Conservation (phyloP, 2,888 invertebrate species). For the Lottia scabra region DNA sequence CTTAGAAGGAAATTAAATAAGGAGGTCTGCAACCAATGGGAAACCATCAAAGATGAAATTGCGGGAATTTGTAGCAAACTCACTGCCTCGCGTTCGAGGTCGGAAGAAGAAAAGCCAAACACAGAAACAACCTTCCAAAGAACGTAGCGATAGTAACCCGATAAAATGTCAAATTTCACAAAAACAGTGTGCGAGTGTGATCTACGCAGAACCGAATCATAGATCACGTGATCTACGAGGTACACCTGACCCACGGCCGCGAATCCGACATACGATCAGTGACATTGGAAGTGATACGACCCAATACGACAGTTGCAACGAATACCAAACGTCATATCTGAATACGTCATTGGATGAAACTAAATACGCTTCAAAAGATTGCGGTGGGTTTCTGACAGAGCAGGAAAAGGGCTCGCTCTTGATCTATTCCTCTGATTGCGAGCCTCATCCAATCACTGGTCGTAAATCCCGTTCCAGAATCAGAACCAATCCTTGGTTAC, state of each 20-base stretch:
- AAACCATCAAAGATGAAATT: constrained; percentile 48
- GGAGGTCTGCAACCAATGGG: constrained; percentile 9
- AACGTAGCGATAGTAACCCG: constrained; percentile 13
- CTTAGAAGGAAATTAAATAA: neutral
- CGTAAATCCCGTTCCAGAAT: constrained; percentile 52
- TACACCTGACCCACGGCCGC: neutral
- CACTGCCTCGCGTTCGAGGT: constrained; percentile 49
- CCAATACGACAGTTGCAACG: neutral
- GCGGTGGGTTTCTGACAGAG: constrained; percentile 19
- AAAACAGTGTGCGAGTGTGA: neutral
- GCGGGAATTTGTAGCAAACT: constrained; percentile 53
- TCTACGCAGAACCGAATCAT: neutral
- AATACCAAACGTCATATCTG: neutral
- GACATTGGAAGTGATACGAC: neutral
- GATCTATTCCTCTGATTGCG: constrained; percentile 3
- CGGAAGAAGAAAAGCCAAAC: constrained; percentile 50
- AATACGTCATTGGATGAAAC: constrained; percentile 1
- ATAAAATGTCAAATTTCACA: neutral
- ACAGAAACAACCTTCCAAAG: constrained; percentile 28
- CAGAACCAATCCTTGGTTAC: constrained; percentile 61
- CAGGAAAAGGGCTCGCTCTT: constrained; percentile 13
- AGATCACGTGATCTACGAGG: neutral
- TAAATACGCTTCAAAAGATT: constrained; percentile 11
- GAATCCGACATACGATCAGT: neutral
- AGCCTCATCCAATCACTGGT: constrained; percentile 28